Evolutionary conservation across 2,113 vertebrate species (phyloP).

Genomic region (Brienomyrus brachyistius): DNA sequence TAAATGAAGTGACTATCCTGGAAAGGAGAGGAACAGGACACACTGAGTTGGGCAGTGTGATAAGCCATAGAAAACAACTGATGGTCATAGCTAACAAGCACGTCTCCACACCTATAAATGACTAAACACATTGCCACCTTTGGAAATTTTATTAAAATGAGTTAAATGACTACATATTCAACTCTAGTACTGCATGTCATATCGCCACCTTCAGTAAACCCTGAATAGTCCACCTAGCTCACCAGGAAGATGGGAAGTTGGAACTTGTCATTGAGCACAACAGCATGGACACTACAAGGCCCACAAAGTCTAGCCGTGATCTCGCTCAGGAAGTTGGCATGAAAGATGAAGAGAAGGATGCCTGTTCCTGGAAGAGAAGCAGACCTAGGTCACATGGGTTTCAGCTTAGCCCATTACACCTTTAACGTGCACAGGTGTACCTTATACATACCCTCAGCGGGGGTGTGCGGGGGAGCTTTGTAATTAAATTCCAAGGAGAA

Average conservation of each 20-base stretch:
- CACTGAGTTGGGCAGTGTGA: not conserved
- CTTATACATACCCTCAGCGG: slow-evolving; percentile 69
- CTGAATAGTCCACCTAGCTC: slow-evolving; percentile 28
- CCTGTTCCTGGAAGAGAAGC: slow-evolving; percentile 69
- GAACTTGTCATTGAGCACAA: slow-evolving; percentile 94
- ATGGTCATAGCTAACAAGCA: not conserved
- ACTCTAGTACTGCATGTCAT: not conserved
- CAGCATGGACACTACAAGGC: slow-evolving; percentile 88
- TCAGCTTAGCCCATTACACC: not conserved
- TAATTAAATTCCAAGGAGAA: slow-evolving; percentile 85
- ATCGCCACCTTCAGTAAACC: not conserved
- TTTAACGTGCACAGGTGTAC: not conserved
- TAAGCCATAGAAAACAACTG: not conserved
- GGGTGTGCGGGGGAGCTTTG: slow-evolving; percentile 68
- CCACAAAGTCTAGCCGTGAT: slow-evolving; percentile 83
- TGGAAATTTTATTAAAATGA: not conserved
- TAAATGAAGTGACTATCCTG: slow-evolving; percentile 98
- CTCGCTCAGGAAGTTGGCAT: slow-evolving; percentile 81
- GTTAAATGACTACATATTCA: not conserved
- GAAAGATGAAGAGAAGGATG: slow-evolving; percentile 89
- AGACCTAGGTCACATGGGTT: not conserved
- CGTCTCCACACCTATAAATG: not conserved
- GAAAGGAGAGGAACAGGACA: slow-evolving; percentile 27
- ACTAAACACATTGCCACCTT: not conserved
- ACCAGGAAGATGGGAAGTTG: slow-evolving; percentile 94